Percentiles rank a stretch among this genome's conserved stretches.
Conservation (phyloP, 2,888 invertebrate species). For the Callimorpha dominula region DNA sequence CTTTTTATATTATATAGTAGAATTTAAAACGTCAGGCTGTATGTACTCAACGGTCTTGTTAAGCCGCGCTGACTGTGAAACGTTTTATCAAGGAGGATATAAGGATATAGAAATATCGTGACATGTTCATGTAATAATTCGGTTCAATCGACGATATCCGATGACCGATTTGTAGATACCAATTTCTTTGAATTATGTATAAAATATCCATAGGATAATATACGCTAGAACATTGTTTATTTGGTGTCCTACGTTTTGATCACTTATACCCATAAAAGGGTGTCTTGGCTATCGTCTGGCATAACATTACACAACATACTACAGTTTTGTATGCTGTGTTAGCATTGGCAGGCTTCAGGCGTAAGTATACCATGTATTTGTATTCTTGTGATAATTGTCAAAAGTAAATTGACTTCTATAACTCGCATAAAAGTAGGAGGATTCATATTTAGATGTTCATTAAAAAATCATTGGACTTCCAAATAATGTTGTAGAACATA, state of each 20-base stretch:
- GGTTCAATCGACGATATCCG: slow-evolving; percentile 37
- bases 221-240: slow-evolving; percentile 35
- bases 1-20: slow-evolving; percentile 56
- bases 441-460: slow-evolving; percentile 12
- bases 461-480: slow-evolving; percentile 1
- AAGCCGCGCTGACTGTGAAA: slow-evolving; percentile 66
- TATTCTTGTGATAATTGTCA: slow-evolving; percentile 30
- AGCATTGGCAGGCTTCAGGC: slow-evolving; percentile 41
- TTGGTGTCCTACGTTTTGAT: slow-evolving; percentile 33
- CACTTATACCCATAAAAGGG: slow-evolving; percentile 23
- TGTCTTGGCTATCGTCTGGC: slow-evolving; percentile 32
- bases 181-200: slow-evolving; percentile 36
- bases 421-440: slow-evolving; percentile 25
- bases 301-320: slow-evolving; percentile 32
- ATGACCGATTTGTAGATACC: slow-evolving; percentile 34
- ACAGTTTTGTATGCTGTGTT: slow-evolving; percentile 40
- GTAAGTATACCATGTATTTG: slow-evolving; percentile 26
- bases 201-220: slow-evolving; percentile 47
- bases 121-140: slow-evolving; percentile 46
- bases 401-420: slow-evolving; percentile 8
- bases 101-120: slow-evolving; percentile 54
- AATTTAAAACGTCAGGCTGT: slow-evolving; percentile 50
- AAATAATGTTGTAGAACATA: slow-evolving; percentile 8
- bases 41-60: slow-evolving; percentile 56
- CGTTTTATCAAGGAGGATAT: slow-evolving; percentile 47